phyloP scores from a whole-genome alignment of 2,888 invertebrate species.

The Cantharis lateralis region DNA sequence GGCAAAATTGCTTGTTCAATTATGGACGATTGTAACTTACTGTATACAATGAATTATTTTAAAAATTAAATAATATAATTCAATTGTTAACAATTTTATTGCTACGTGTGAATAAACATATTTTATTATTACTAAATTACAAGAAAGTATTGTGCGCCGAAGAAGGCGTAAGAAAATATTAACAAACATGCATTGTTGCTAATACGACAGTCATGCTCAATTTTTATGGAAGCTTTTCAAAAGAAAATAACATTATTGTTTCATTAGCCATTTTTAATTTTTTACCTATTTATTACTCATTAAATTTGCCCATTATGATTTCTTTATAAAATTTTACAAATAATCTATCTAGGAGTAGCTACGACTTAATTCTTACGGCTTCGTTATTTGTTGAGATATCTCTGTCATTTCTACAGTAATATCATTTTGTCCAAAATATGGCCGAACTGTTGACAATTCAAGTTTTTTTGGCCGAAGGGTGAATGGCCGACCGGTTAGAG shows the following conservation, averaged over 20 bases:
- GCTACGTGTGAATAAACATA: background rate
- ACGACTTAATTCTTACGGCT: no score
- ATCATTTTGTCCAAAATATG: no score
- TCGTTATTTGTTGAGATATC: no score
- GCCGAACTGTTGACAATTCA: no score
- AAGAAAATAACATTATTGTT: background rate
- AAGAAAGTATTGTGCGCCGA: background rate
- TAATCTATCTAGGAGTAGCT: no score
- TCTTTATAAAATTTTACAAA: no score
- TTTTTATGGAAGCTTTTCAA: background rate
- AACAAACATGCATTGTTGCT: background rate
- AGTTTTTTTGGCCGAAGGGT: no score
- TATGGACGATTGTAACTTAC: background rate
- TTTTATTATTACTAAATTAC: background rate
- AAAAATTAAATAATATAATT: background rate
- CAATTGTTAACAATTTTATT: background rate
- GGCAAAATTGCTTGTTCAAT: background rate
- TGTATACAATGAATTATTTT: background rate
- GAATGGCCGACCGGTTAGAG: no score
- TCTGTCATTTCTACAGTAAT: no score
- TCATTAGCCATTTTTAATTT: background rate
- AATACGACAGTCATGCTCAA: background rate
- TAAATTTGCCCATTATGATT: background rate
- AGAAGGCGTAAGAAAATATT: background rate
- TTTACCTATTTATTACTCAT: background rate